These are phyloP conservation scores for Chionoecetes opilio DNA, from an alignment of 1,140 invertebrate species.

Conservation along the genomic window DNA sequence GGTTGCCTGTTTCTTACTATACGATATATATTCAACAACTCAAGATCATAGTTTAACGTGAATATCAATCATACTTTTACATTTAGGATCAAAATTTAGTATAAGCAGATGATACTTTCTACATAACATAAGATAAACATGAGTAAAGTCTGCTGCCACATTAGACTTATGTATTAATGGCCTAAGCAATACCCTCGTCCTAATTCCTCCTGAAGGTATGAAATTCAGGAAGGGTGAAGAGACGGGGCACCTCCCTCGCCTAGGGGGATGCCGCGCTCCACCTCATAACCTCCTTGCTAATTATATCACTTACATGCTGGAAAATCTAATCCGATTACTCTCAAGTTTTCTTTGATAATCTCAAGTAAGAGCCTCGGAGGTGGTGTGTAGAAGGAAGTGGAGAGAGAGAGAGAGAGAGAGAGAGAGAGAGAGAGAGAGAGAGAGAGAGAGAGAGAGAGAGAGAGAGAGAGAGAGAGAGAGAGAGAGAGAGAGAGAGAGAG, in stretches of 20 bases:
- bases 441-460: background rate
- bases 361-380: background rate
- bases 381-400: constrained; percentile 7
- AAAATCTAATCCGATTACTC: constrained; percentile 21
- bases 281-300: constrained; percentile 17
- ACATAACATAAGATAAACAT: no score
- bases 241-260: background rate
- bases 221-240: background rate
- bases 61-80: no score
- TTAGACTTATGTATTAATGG: no score
- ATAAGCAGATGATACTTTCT: no score
- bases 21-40: no score
- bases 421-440: background rate
- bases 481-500: background rate
- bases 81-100: no score
- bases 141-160: no score
- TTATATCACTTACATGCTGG: background rate
- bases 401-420: background rate
- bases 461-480: no score
- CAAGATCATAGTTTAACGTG: no score
- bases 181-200: no score
- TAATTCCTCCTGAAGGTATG: background rate
- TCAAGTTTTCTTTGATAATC: constrained; percentile 31
- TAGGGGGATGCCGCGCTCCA: background rate
- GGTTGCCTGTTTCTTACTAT: background rate